Percentiles rank a stretch among this genome's conserved stretches.
These are phyloP conservation scores for Amphiduros pacificus DNA, from an alignment of 2,888 invertebrate species.

Conservation along the genomic window DNA sequence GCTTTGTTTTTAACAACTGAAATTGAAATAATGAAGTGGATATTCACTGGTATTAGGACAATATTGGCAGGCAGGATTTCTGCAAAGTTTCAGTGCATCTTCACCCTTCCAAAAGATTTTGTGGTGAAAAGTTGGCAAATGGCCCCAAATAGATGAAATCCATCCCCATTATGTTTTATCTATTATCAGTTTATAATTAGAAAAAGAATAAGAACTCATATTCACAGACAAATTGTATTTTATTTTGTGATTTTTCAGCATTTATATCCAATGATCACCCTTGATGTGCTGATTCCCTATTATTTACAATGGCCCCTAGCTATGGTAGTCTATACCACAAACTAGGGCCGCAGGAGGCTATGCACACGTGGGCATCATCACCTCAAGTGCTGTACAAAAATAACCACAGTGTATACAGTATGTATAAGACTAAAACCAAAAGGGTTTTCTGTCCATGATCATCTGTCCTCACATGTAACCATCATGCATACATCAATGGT, in stretches of 20 bases:
- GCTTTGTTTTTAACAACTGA: too few species aligned
- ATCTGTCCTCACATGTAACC: not conserved
- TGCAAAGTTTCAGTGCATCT: too few species aligned
- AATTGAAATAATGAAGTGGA: too few species aligned
- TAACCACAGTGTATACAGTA: conserved; percentile 25
- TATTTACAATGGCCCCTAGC: conserved; percentile 21
- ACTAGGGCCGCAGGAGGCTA: conserved; percentile 9
- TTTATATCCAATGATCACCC: conserved; percentile 14
- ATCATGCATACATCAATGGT: not conserved
- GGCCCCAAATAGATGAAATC: too few species aligned
- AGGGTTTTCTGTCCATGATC: conserved; percentile 12
- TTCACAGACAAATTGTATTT: conserved; percentile 17
- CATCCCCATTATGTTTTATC: too few species aligned
- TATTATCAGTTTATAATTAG: too few species aligned
- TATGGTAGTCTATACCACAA: conserved; percentile 7
- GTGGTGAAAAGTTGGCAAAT: too few species aligned
- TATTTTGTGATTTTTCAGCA: conserved; percentile 18
- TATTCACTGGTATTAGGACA: too few species aligned
- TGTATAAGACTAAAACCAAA: conserved; percentile 28
- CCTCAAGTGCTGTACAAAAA: conserved; percentile 26
- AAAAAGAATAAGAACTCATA: conserved; percentile 12
- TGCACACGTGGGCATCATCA: conserved; percentile 11
- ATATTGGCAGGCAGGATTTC: too few species aligned
- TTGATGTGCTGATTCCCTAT: conserved; percentile 10
- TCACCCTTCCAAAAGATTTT: too few species aligned